phyloP scores from a whole-genome alignment of 2,113 vertebrate species.

The Nycticebus coucang region DNA sequence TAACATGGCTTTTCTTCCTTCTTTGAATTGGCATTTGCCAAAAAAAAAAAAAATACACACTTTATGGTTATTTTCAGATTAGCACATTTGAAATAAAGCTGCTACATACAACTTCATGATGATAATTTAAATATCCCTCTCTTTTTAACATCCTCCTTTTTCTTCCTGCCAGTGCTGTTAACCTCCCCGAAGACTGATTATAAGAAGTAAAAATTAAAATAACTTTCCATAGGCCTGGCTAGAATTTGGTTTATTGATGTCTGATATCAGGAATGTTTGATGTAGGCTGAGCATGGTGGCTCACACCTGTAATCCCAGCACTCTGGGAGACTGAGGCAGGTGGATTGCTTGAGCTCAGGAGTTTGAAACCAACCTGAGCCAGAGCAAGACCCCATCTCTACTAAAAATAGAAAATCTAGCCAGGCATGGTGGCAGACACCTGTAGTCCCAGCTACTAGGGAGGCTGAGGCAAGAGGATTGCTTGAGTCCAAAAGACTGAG shows the following conservation, averaged over 20 bases:
- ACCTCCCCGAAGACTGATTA: not conserved
- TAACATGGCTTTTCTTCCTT: conserved; percentile 12
- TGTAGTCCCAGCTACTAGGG: no score
- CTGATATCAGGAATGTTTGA: not conserved
- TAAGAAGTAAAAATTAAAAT: conserved; percentile 43
- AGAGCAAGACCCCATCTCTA: no score
- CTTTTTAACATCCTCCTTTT: not conserved
- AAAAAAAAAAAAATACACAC: not conserved
- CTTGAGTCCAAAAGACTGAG: no score
- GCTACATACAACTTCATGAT: conserved; percentile 8
- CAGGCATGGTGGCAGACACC: no score
- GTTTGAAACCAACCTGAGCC: no score
- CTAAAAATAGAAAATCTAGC: no score
- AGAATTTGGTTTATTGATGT: not conserved
- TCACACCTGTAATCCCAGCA: no score
- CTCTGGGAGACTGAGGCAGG: no score
- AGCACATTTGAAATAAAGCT: conserved; percentile 37
- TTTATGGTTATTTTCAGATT: conserved; percentile 7
- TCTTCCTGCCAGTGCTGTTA: not conserved
- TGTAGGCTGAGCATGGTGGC: not conserved
- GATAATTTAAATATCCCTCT: conserved; percentile 20
- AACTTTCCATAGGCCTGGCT: not conserved
- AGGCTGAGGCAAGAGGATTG: no score
- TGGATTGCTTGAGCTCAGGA: no score
- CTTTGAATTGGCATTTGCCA: conserved; percentile 26